Evolutionary conservation across 2,797 vertebrate species (phyloP).

Genomic region (Lagodon rhomboides): DNA sequence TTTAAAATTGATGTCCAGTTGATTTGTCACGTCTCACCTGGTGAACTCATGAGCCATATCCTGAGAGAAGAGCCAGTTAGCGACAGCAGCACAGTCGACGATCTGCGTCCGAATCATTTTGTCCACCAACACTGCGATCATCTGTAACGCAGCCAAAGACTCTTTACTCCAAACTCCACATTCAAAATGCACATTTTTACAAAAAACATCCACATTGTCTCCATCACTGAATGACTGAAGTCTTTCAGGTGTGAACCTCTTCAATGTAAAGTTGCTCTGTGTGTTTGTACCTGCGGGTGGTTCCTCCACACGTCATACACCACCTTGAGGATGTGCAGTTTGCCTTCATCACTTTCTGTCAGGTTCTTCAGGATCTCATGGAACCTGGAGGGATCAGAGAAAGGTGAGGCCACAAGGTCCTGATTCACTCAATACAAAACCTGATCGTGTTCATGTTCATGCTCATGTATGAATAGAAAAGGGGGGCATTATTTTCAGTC

Average conservation of each 20-base stretch:
- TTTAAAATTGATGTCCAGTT: neutral
- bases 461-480: too few species aligned
- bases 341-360: slow-evolving; percentile 95
- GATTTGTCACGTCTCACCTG: slow-evolving; percentile 83
- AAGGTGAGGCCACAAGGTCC: neutral
- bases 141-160: slow-evolving; percentile 78
- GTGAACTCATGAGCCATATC: slow-evolving; percentile 97
- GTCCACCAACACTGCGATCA: slow-evolving; percentile 97
- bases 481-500: too few species aligned
- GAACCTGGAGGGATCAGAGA: slow-evolving; percentile 85
- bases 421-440: neutral
- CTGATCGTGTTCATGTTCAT: neutral
- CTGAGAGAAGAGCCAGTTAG: slow-evolving; percentile 99
- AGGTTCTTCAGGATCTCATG: slow-evolving; percentile 96
- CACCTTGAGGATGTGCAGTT: slow-evolving; percentile 94
- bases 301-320: slow-evolving; percentile 96
- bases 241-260: neutral
- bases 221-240: neutral
- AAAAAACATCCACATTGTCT: too few species aligned
- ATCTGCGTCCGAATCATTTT: slow-evolving; percentile 98
- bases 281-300: slow-evolving; percentile 92
- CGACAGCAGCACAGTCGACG: slow-evolving; percentile 97
- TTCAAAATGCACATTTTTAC: neutral
- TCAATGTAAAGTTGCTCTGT: neutral
- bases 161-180: fast-evolving